phyloP scores from a whole-genome alignment of 2,888 invertebrate species.

The Apamea crenata region DNA sequence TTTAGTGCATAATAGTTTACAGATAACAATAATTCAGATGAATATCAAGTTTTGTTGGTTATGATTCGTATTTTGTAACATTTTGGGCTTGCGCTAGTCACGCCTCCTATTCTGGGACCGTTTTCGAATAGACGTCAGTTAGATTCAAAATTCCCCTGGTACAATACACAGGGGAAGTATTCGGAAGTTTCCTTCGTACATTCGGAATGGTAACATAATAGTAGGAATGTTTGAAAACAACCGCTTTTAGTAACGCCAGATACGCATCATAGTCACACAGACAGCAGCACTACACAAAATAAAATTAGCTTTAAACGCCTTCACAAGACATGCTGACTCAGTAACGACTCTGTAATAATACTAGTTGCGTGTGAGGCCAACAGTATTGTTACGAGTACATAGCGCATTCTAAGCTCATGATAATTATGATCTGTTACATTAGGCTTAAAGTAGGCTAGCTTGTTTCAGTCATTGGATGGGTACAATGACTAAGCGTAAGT shows the following conservation, averaged over 20 bases:
- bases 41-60: slow-evolving; percentile 71
- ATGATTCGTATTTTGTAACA: slow-evolving; percentile 74
- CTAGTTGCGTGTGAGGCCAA: slow-evolving; percentile 52
- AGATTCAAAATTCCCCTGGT: slow-evolving; percentile 42
- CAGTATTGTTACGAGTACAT: slow-evolving; percentile 66
- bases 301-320: slow-evolving; percentile 82
- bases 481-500: slow-evolving; percentile 67
- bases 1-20: slow-evolving; percentile 84
- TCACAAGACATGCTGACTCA: slow-evolving; percentile 79
- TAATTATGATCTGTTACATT: slow-evolving; percentile 66
- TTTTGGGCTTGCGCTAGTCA: slow-evolving; percentile 81
- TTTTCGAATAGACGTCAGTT: slow-evolving; percentile 76
- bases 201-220: slow-evolving; percentile 86
- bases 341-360: slow-evolving; percentile 59
- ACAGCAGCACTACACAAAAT: slow-evolving; percentile 83
- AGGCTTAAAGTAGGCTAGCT: slow-evolving; percentile 77
- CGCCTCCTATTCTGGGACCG: slow-evolving; percentile 84
- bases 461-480: slow-evolving; percentile 60
- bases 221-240: slow-evolving; percentile 78
- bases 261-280: slow-evolving; percentile 85
- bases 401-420: slow-evolving; percentile 71
- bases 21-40: slow-evolving; percentile 68
- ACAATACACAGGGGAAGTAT: slow-evolving; percentile 31
- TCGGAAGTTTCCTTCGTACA: slow-evolving; percentile 57
- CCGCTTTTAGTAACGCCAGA: slow-evolving; percentile 86